phyloP scores from a whole-genome alignment of 2,113 vertebrate species.

The Uria aalge region DNA sequence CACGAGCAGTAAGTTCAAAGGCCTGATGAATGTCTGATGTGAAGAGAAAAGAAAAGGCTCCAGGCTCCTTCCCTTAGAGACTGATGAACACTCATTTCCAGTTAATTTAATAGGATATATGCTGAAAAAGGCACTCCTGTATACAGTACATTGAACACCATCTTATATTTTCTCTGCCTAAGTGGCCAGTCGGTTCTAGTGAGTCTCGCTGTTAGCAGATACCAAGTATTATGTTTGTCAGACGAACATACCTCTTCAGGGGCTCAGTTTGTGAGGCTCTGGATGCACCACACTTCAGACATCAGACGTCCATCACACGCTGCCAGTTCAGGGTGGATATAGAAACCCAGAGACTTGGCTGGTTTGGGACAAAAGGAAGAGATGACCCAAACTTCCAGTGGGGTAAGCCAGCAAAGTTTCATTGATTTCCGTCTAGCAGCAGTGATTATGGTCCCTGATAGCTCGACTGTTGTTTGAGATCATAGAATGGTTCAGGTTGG shows the following conservation, averaged over 20 bases:
- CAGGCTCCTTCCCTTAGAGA: constrained; percentile 24
- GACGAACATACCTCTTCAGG: neutral
- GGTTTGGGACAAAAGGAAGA: neutral
- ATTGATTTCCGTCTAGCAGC: neutral
- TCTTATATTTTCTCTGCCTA: constrained; percentile 15
- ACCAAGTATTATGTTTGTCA: constrained; percentile 6
- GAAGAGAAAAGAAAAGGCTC: constrained; percentile 38
- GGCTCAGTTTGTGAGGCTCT: neutral
- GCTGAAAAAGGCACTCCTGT: constrained; percentile 26
- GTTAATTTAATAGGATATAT: constrained; percentile 58
- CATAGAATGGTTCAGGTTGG: too few relatives aligned
- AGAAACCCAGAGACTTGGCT: neutral
- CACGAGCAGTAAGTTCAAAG: constrained; percentile 34
- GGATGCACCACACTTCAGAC: neutral
- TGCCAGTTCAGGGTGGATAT: rapidly evolving
- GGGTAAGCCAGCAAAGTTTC: neutral
- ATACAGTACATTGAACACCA: constrained; percentile 30
- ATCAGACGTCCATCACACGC: rapidly evolving
- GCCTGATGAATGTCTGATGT: constrained; percentile 41
- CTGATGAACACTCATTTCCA: constrained; percentile 42
- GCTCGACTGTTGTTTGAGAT: neutral
- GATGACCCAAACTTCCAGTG: neutral
- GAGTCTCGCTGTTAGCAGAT: neutral
- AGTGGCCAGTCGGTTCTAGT: neutral
- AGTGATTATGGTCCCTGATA: neutral